A percentile compares a stretch with the other conserved stretches of the same genome.
These are phyloP conservation scores for Hiodon tergisus DNA, from an alignment of 2,113 vertebrate genomes.

Conservation along the genomic window DNA sequence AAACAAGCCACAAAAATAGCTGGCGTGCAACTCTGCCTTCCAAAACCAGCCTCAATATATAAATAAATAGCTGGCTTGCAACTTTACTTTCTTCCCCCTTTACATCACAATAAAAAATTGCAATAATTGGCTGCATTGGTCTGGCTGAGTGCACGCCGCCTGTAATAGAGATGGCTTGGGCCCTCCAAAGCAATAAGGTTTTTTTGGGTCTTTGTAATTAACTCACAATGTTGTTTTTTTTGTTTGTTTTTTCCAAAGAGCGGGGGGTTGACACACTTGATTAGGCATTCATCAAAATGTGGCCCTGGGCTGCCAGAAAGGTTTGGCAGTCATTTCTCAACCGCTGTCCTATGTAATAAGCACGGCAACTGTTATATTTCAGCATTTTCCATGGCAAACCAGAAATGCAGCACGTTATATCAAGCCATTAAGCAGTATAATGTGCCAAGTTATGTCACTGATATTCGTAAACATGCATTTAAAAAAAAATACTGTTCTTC, in stretches of 20 bases:
- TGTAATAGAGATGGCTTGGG: neutral
- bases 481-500: too few species aligned
- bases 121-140: too few species aligned
- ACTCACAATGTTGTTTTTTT: slow-evolving; percentile 42
- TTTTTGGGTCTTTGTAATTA: slow-evolving; percentile 39
- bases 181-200: neutral
- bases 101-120: too few species aligned
- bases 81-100: neutral
- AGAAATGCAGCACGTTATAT: too few species aligned
- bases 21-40: too few species aligned
- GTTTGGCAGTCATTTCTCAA: neutral
- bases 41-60: neutral
- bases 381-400: neutral
- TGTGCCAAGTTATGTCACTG: too few species aligned
- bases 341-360: neutral
- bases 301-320: slow-evolving; percentile 24
- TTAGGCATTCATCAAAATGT: slow-evolving; percentile 54
- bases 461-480: too few species aligned
- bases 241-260: neutral
- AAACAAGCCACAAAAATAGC: too few species aligned
- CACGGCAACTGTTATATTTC: neutral
- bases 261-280: slow-evolving; percentile 38
- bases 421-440: too few species aligned
- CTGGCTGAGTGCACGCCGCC: neutral
- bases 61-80: neutral